Evolutionary conservation across 2,888 invertebrate species (phyloP).

Genomic region (Corythucha ciliata): DNA sequence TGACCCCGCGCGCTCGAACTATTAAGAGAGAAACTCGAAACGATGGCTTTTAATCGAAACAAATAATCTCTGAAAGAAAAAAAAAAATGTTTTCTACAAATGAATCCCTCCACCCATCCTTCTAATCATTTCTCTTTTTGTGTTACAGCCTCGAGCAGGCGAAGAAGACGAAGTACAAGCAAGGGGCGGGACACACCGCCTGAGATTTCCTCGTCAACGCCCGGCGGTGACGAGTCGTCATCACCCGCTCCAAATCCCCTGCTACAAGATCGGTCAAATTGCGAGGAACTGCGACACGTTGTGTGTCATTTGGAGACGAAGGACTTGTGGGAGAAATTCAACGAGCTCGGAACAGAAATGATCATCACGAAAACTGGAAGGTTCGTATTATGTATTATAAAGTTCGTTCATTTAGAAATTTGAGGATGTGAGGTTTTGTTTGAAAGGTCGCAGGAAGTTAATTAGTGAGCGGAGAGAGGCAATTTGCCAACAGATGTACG

Average conservation of each 20-base stretch:
- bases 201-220: slow-evolving; percentile 33
- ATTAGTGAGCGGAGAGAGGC: too few species aligned
- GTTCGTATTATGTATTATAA: too few species aligned
- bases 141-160: slow-evolving; percentile 16
- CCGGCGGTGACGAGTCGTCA: slow-evolving; percentile 24
- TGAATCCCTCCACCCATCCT: neutral
- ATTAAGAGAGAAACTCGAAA: too few species aligned
- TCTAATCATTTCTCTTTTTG: neutral
- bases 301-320: slow-evolving; percentile 70
- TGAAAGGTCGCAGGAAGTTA: slow-evolving; percentile 4
- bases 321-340: slow-evolving; percentile 73
- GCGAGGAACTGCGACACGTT: slow-evolving; percentile 53
- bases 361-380: slow-evolving; percentile 76
- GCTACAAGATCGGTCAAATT: slow-evolving; percentile 46
- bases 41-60: too few species aligned
- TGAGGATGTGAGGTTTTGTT: slow-evolving; percentile 4
- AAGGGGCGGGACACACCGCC: slow-evolving; percentile 31
- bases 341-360: slow-evolving; percentile 70
- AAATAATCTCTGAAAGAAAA: too few species aligned
- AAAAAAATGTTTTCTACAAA: neutral
- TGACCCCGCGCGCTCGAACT: too few species aligned
- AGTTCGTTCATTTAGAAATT: too few species aligned
- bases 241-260: slow-evolving; percentile 27
- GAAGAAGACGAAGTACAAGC: slow-evolving; percentile 19
- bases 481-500: too few species aligned